A percentile compares a stretch with the other conserved stretches of the same genome.
phyloP scores from a whole-genome alignment of 2,888 invertebrate species.

The Tetramorium bicarinatum region DNA sequence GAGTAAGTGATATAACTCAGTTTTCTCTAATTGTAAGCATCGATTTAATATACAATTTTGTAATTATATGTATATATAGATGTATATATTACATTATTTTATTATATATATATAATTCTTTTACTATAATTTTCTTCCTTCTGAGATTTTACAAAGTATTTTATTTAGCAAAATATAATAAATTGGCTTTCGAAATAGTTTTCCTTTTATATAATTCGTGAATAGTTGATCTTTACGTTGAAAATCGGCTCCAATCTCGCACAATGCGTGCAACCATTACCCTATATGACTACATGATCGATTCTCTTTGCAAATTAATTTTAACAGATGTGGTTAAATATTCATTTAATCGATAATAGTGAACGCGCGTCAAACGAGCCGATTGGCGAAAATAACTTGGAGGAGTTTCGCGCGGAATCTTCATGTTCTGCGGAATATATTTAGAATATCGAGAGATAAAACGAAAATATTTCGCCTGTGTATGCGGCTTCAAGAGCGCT shows the following conservation, averaged over 20 bases:
- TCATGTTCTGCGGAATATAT: conserved; percentile 37
- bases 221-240: neutral
- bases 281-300: neutral
- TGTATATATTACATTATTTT: neutral
- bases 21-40: neutral
- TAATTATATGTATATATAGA: no score
- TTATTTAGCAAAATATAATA: neutral
- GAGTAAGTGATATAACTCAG: neutral
- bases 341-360: conserved; percentile 23
- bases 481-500: conserved; percentile 52
- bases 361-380: conserved; percentile 7
- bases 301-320: conserved; percentile 41
- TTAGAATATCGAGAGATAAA: conserved; percentile 58
- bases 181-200: neutral
- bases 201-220: neutral
- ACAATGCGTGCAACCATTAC: neutral
- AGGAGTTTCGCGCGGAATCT: conserved; percentile 8
- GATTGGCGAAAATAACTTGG: conserved; percentile 40
- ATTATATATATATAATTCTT: neutral
- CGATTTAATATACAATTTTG: neutral
- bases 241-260: neutral
- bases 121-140: neutral
- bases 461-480: conserved; percentile 60
- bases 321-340: conserved; percentile 23
- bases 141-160: neutral